Conservation (phyloP, 2,113 vertebrate species). For the Phalacrocorax pelagicus region DNA sequence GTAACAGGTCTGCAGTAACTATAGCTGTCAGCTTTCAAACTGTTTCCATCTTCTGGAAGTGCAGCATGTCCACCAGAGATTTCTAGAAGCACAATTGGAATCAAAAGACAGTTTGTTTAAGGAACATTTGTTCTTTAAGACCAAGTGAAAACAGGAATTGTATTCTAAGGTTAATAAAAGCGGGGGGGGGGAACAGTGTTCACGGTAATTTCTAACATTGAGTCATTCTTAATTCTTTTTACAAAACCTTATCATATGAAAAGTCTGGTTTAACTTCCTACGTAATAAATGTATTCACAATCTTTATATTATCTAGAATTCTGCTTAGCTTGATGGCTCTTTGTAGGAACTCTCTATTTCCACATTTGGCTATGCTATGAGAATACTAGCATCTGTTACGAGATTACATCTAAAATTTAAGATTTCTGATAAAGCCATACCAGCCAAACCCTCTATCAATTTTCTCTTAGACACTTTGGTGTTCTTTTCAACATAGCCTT, state of each 20-base stretch:
- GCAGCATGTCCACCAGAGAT: not conserved
- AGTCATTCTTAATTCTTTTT: not conserved
- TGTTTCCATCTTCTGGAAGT: not conserved
- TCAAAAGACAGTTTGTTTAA: not conserved
- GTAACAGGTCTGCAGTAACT: not conserved
- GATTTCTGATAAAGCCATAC: not conserved
- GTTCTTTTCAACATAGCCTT: not conserved
- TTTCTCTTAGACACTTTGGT: not conserved
- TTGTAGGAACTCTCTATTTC: not conserved
- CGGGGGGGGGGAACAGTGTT: not conserved
- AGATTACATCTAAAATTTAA: conserved; percentile 2
- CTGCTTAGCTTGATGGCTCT: not conserved
- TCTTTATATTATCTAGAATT: not conserved
- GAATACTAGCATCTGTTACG: not conserved
- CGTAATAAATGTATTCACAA: not conserved
- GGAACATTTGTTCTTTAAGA: not conserved
- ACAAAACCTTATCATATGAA: not conserved
- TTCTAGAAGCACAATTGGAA: not conserved
- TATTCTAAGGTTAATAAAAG: not conserved
- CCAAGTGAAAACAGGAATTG: not conserved
- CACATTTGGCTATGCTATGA: not conserved
- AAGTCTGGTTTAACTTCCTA: not conserved
- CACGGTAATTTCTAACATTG: not conserved
- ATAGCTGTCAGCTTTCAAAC: not conserved
- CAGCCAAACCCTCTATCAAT: not conserved